phyloP scores from a whole-genome alignment of 2,113 vertebrate genomes.

The Ovis canadensis region DNA sequence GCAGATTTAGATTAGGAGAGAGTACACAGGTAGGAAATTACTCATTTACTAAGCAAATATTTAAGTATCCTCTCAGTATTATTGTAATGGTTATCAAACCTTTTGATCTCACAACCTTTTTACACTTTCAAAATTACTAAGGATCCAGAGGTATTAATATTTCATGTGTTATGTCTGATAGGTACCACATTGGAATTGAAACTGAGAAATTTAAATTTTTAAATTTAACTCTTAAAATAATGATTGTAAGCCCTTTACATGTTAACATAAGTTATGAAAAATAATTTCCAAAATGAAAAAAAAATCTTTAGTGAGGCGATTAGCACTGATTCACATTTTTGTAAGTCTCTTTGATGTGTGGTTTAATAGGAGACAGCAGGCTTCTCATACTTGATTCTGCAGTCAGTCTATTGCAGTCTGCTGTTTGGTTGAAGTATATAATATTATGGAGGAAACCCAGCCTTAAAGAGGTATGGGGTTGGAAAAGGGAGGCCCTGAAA shows the following conservation, averaged over 20 bases:
- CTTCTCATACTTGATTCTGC: background rate
- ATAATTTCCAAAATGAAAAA: background rate
- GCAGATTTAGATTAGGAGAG: background rate
- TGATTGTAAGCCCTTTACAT: background rate
- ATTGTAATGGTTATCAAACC: background rate
- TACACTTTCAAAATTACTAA: background rate
- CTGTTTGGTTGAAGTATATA: background rate
- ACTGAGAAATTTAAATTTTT: background rate
- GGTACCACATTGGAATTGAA: background rate
- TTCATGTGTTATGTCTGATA: background rate
- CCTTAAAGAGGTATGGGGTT: background rate
- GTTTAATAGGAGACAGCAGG: background rate
- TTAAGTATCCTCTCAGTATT: background rate
- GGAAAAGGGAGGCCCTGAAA: background rate
- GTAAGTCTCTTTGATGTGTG: background rate
- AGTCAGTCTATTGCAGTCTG: background rate
- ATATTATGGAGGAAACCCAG: background rate
- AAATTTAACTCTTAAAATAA: background rate
- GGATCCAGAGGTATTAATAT: background rate
- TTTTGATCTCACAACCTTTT: background rate
- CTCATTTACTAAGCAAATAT: background rate
- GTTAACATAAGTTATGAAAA: background rate
- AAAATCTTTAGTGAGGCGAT: background rate
- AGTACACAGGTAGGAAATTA: background rate
- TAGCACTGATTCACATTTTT: background rate